Conservation (phyloP, 2,113 vertebrate species). For the Phoxinus phoxinus region DNA sequence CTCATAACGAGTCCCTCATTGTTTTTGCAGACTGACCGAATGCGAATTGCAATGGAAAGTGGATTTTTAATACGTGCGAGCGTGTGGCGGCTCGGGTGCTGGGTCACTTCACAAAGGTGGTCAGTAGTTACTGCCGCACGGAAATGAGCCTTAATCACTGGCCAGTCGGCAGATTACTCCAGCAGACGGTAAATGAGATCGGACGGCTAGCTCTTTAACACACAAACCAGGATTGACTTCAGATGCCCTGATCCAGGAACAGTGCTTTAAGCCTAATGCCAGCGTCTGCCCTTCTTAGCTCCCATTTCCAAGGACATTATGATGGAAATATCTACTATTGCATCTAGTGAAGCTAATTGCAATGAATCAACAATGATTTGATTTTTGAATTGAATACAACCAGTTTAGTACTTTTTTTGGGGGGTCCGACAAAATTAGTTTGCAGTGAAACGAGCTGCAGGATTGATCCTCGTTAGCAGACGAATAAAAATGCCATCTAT, state of each 20-base stretch:
- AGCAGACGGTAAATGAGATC: slow-evolving; percentile 21
- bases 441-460: too few relatives aligned
- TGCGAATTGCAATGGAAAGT: neutral
- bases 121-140: neutral
- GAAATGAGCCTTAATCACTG: slow-evolving; percentile 1
- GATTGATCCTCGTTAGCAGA: slow-evolving; percentile 33
- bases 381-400: neutral
- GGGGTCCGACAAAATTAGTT: neutral
- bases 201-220: neutral
- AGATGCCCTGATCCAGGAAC: neutral
- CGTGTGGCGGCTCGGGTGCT: too few relatives aligned
- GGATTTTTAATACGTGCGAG: neutral
- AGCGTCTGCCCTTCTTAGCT: neutral
- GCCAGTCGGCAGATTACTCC: neutral
- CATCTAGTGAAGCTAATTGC: neutral
- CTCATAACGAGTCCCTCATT: slow-evolving; percentile 13
- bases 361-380: neutral
- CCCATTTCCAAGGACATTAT: neutral
- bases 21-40: slow-evolving; percentile 13
- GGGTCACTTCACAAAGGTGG: slow-evolving; percentile 1
- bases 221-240: slow-evolving; percentile 11
- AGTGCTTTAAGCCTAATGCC: slow-evolving; percentile 1
- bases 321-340: neutral
- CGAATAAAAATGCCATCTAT: slow-evolving; percentile 52
- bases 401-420: neutral